Evolutionary conservation across 2,888 invertebrate species (phyloP).

Genomic region (Ernsta delagoae): DNA sequence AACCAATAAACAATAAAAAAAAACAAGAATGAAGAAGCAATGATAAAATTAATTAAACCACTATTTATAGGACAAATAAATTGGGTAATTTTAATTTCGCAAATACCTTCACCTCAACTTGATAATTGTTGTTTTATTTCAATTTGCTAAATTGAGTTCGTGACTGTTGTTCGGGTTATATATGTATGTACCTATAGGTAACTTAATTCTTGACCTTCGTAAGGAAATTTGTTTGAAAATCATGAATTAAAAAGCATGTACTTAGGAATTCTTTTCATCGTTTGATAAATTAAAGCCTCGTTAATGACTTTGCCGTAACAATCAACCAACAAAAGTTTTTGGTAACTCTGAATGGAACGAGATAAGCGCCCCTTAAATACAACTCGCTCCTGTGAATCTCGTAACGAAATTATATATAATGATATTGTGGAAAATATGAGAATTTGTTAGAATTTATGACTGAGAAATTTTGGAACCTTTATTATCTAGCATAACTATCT

Average conservation of each 20-base stretch:
- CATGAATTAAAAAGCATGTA: neutral
- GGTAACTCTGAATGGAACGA: neutral
- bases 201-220: neutral
- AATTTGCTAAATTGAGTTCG: neutral
- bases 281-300: neutral
- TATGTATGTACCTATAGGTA: no score
- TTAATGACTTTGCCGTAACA: neutral
- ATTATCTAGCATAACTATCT: constrained; percentile 66
- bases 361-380: constrained; percentile 39
- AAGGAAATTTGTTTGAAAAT: neutral
- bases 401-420: constrained; percentile 43
- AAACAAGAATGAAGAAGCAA: no score
- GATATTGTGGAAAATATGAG: constrained; percentile 54
- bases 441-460: constrained; percentile 77
- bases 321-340: constrained; percentile 2
- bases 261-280: neutral
- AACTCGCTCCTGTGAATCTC: constrained; percentile 60
- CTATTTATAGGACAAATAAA: no score
- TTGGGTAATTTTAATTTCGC: no score
- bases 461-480: constrained; percentile 78
- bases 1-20: no score
- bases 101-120: no score
- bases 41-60: no score
- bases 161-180: neutral
- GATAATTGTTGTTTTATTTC: neutral